Conservation (phyloP, 2,888 invertebrate genomes). For the Nipponacmea schrenckii region DNA sequence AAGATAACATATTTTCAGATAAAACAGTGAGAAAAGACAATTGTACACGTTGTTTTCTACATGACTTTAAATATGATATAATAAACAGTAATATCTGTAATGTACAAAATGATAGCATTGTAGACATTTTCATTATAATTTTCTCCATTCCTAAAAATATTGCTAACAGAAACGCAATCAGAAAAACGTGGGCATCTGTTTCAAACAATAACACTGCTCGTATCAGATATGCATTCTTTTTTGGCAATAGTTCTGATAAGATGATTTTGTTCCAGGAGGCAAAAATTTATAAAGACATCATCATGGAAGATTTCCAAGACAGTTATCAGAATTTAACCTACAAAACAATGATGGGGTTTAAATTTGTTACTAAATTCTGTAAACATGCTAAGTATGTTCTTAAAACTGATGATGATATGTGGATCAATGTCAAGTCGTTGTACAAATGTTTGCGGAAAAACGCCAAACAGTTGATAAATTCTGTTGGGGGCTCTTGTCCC, state of each 20-base stretch:
- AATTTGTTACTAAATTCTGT: conserved; percentile 18
- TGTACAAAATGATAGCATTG: neutral
- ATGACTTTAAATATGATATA: neutral
- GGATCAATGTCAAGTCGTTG: conserved; percentile 31
- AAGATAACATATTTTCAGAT: neutral
- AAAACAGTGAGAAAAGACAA: neutral
- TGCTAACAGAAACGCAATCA: conserved; percentile 26
- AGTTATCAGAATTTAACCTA: conserved; percentile 19
- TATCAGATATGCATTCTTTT: conserved; percentile 18
- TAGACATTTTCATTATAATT: conserved; percentile 32
- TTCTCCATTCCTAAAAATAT: conserved; percentile 23
- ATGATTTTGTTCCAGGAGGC: neutral
- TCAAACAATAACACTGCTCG: conserved; percentile 26
- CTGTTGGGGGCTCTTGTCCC: conserved; percentile 40
- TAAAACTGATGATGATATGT: conserved; percentile 56
- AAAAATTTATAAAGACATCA: conserved; percentile 11
- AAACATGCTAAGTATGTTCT: conserved; percentile 26
- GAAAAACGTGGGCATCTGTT: conserved; percentile 33
- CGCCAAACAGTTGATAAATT: conserved; percentile 21
- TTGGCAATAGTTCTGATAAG: conserved; percentile 2
- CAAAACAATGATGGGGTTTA: conserved; percentile 23
- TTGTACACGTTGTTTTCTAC: neutral
- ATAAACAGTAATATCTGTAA: conserved; percentile 6
- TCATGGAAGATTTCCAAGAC: conserved; percentile 18
- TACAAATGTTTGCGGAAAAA: conserved; percentile 14